phyloP scores from a whole-genome alignment of 2,113 vertebrate genomes.

The Cisticola juncidis region DNA sequence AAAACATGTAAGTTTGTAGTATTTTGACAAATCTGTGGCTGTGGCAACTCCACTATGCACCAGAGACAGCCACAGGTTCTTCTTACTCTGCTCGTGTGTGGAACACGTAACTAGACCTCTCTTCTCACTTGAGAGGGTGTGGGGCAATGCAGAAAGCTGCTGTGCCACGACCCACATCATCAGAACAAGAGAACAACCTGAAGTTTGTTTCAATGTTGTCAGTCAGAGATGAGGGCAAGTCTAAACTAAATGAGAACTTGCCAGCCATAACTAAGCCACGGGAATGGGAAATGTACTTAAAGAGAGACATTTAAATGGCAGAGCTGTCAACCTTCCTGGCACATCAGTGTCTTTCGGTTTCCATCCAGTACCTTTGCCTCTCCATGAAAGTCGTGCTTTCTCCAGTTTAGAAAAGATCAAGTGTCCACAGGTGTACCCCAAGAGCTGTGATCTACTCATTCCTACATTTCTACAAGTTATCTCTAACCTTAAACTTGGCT shows the following conservation, averaged over 20 bases:
- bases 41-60: background rate
- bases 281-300: background rate
- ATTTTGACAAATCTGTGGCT: background rate
- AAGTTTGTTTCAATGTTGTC: background rate
- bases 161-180: background rate
- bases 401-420: constrained; percentile 37
- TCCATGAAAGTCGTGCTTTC: background rate
- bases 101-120: background rate
- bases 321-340: background rate
- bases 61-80: background rate
- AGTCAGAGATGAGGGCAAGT: background rate
- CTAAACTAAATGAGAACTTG: background rate
- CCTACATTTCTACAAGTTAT: background rate
- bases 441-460: background rate
- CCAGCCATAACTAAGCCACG: background rate
- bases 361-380: background rate
- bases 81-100: background rate
- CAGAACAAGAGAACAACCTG: background rate
- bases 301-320: background rate
- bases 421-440: background rate
- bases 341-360: background rate
- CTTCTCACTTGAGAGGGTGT: background rate
- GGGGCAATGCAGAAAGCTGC: background rate
- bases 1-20: background rate
- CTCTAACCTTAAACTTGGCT: background rate